Evolutionary conservation across 92 coral and sea anemone species (phyloP), one percentile per base, ranked within the genome.

Genomic region (Parazoanthus swiftii): DNA sequence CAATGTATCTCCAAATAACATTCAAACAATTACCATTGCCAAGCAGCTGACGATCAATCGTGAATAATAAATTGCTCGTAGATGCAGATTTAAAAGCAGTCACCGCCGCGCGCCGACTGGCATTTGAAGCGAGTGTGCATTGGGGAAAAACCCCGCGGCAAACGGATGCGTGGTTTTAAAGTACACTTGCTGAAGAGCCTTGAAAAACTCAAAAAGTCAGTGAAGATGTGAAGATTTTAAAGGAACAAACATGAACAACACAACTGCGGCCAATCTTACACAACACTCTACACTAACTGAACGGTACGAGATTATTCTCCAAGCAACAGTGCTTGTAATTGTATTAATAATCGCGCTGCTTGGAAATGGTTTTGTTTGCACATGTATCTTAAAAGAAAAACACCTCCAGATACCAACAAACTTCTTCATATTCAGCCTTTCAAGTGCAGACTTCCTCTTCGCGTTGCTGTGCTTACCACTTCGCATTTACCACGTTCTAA

Each of bases 341-440:
- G 91, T 95, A 0, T 89, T 97, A 37, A 74, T 93, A 25, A 91
- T 97, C 38, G 93, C 96, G 4, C 85, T 91, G 39, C 75, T 90
- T 39, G 99, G 99, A 10, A 97, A 97, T 88, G 91, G 94, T 56
- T 85, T 95, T 85, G 98, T 97, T 65, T 92, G 98, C 63, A 90
- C 76, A 59, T 92, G 94, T 79, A 95, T 96, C 51, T 92, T 96
- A 67, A 86, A 90, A 0, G 92, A 95, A 85, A 94, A 93, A 81
- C 95, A 93, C 77, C 97, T 97, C 11, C 99, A 97, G 89, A 91
- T 92, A 72, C 97, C 99, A 8, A 92, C 96, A 21, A 97, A 97
- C 90, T 97, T 93, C 90, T 97, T 95, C 79, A 94, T 97, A 39
- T 94, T 96, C 26, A 93, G 98, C 75, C 93, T 97, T 23, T 98